Evolutionary conservation across 2,888 invertebrate genomes (phyloP).

Genomic region (Apantesis nais): DNA sequence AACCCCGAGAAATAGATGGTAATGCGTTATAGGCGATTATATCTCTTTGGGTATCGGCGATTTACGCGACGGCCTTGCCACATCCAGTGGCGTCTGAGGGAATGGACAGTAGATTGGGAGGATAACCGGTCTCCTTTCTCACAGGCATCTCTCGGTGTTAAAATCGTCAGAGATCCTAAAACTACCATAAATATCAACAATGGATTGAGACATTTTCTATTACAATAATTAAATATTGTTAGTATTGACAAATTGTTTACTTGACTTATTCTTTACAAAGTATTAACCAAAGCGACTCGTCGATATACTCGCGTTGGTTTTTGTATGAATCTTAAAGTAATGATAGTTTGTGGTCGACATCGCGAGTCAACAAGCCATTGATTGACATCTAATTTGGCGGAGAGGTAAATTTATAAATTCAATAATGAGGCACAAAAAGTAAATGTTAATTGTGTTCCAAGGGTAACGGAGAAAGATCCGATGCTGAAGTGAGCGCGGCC

Average conservation of each 20-base stretch:
- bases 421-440: slow-evolving; percentile 14
- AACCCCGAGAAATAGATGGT: slow-evolving; percentile 12
- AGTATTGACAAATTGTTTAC: neutral
- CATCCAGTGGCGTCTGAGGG: neutral
- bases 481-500: neutral
- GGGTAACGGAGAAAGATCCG: neutral
- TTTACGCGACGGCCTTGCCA: neutral
- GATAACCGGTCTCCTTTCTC: neutral
- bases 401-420: slow-evolving; percentile 8
- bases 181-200: neutral
- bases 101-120: neutral
- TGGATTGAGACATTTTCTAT: neutral
- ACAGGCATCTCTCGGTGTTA: neutral
- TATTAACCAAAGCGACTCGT: neutral
- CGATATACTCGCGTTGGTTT: neutral
- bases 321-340: neutral
- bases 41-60: neutral
- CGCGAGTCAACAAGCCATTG: slow-evolving; percentile 6
- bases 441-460: neutral
- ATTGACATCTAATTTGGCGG: slow-evolving; percentile 7
- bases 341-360: slow-evolving; percentile 4
- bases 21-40: slow-evolving; percentile 20
- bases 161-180: neutral
- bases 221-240: no score
- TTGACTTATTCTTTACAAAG: neutral